Percentiles rank a stretch among this genome's conserved stretches.
These are phyloP conservation scores for Periophthalmodon schlosseri DNA, from an alignment of 2,113 vertebrate genomes.

Conservation along the genomic window DNA sequence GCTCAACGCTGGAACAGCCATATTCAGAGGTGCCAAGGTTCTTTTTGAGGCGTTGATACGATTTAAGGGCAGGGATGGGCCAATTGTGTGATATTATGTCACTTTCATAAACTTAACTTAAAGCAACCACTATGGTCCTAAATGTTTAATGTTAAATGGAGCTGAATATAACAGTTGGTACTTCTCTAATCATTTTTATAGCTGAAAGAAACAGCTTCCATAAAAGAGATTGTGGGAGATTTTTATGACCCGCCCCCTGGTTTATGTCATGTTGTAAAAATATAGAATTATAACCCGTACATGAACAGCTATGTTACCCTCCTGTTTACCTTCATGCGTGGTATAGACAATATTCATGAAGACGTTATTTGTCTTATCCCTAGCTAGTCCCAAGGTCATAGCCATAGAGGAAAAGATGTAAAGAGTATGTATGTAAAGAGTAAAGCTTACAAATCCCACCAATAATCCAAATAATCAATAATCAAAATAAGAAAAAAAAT, in stretches of 20 bases:
- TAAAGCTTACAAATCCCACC: too few species aligned
- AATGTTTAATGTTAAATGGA: not conserved
- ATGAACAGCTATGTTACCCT: not conserved
- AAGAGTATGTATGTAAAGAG: too few species aligned
- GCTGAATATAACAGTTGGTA: not conserved
- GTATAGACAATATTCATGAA: not conserved
- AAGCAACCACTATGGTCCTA: not conserved
- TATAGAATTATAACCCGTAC: not conserved
- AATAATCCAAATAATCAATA: too few species aligned
- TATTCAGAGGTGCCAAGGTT: too few species aligned
- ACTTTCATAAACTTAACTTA: too few species aligned
- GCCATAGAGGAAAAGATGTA: not conserved
- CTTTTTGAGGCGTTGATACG: too few species aligned
- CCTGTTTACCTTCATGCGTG: not conserved
- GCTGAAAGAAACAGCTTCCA: not conserved
- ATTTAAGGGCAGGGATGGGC: too few species aligned
- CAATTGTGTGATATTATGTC: too few species aligned
- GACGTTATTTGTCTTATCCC: not conserved
- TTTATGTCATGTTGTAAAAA: slow-evolving; percentile 9
- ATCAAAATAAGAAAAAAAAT: too few species aligned
- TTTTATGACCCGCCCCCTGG: not conserved
- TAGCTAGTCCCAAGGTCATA: not conserved
- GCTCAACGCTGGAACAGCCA: too few species aligned
- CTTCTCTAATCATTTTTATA: not conserved
- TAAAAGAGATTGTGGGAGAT: not conserved